These are phyloP conservation scores for Cerastis rubricosa DNA, from an alignment of 2,888 invertebrate species.

Conservation along the genomic window DNA sequence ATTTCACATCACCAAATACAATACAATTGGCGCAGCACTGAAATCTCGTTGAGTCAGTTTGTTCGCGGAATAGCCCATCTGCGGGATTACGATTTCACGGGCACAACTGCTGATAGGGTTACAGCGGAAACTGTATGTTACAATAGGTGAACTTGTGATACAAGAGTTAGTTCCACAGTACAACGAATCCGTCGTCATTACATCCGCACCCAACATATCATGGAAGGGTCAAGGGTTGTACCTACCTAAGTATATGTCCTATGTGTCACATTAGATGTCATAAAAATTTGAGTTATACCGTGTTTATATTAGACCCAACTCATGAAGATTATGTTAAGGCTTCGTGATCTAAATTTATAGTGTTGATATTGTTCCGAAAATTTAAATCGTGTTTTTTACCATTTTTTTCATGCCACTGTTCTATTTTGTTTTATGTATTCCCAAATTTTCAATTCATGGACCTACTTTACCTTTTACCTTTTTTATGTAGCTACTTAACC, in stretches of 20 bases:
- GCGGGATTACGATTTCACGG: slow-evolving; percentile 34
- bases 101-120: slow-evolving; percentile 35
- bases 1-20: slow-evolving; percentile 9
- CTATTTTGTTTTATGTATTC: slow-evolving; percentile 4
- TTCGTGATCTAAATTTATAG: background rate
- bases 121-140: slow-evolving; percentile 29
- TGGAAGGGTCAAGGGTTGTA: slow-evolving; percentile 11
- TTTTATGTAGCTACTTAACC: background rate
- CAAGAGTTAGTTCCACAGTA: background rate
- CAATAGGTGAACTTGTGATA: background rate
- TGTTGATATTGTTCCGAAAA: background rate
- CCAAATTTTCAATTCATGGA: background rate
- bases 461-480: background rate
- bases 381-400: background rate
- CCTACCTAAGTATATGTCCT: background rate
- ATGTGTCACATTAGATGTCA: background rate
- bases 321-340: background rate
- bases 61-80: slow-evolving; percentile 29
- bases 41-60: slow-evolving; percentile 42
- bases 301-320: background rate
- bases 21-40: slow-evolving; percentile 11
- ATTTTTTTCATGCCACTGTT: background rate
- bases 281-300: slow-evolving; percentile 29
- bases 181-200: slow-evolving; percentile 7
- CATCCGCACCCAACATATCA: background rate